Base-by-base conservation (phyloP, 2,888 invertebrate genomes). In the Tetrapedia diversipes region DNA sequence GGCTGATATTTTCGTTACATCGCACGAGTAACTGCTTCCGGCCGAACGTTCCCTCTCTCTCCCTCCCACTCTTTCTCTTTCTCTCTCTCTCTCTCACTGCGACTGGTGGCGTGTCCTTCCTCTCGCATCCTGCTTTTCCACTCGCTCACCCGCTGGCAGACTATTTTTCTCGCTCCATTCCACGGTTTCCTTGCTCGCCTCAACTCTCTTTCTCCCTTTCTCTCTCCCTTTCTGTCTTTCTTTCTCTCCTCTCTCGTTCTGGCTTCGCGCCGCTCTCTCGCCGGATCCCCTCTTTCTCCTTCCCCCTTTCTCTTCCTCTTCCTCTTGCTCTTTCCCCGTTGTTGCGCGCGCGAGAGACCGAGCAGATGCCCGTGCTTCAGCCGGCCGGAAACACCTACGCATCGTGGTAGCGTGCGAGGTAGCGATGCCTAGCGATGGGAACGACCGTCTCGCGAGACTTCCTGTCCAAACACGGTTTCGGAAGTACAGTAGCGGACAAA, bases 21-120 rank as follows among this genome's bases (percentile, higher is more conserved):
- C 87, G 88, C 85, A 89, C 89, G 89, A 90, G 88, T 90, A 90
- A 90, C 90, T 88, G 89, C 90, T 90, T 90, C 90, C 90, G 90
- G 90, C 87, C 90, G 86, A 87, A 80, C 75, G 81, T 81, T 77
- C 77, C 67, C 77, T 79, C 79, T 81, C 79, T 79, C 77, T 63
- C 75, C 71, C 72, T 78, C 72, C 64, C 29, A 43, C 16, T 57
- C 63, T 24, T 29, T 39, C 64, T 32, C 10, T 24, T 39, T 29
- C 39, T 41, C 47, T 49, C 27, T 10, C 24, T 16, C 34, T n/a
- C 56, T 59, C 45, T 54, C 51, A 43, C 43, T 69, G n/a, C n/a
- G n/a, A n/a, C n/a, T 47, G 56, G 68, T 70, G 69, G 60, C 70
- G 56, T 68, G 76, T 82, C 73, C 56, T 73, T 68, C 79, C 73